phyloP scores from a whole-genome alignment of 2,888 invertebrate species.

The Polydrusus cervinus region DNA sequence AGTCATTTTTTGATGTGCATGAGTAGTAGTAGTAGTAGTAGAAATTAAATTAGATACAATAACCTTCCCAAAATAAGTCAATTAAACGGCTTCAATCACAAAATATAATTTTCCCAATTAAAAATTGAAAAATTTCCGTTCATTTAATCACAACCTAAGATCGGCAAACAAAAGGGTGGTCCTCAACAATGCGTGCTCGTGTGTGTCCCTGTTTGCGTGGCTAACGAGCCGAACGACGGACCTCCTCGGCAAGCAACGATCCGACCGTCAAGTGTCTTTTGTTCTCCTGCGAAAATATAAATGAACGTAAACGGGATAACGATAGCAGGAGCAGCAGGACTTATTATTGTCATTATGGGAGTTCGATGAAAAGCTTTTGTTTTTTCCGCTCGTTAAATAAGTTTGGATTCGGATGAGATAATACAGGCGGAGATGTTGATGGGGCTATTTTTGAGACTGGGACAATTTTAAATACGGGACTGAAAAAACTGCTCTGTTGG shows the following conservation, averaged over 20 bases:
- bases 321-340: slow-evolving; percentile 24
- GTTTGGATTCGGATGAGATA: not conserved
- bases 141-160: not conserved
- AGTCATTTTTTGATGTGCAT: too few species aligned
- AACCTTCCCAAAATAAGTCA: not conserved
- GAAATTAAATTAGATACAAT: too few species aligned
- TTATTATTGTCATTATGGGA: slow-evolving; percentile 20
- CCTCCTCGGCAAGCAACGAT: slow-evolving; percentile 58
- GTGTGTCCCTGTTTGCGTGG: slow-evolving; percentile 56
- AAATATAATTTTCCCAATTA: too few species aligned
- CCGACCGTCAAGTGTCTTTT: slow-evolving; percentile 54
- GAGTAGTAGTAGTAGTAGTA: too few species aligned
- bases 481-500: too few species aligned
- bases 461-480: too few species aligned
- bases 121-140: too few species aligned
- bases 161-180: slow-evolving; percentile 28
- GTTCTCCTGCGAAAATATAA: slow-evolving; percentile 39
- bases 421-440: not conserved
- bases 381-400: slow-evolving; percentile 19
- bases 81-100: too few species aligned
- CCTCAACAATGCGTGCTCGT: slow-evolving; percentile 26
- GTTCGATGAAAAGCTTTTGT: slow-evolving; percentile 23
- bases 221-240: slow-evolving; percentile 56
- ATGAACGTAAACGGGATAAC: slow-evolving; percentile 36
- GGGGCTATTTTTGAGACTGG: too few species aligned